Evolutionary conservation across 2,113 vertebrate genomes (phyloP).

Genomic region (Catharus minimus): DNA sequence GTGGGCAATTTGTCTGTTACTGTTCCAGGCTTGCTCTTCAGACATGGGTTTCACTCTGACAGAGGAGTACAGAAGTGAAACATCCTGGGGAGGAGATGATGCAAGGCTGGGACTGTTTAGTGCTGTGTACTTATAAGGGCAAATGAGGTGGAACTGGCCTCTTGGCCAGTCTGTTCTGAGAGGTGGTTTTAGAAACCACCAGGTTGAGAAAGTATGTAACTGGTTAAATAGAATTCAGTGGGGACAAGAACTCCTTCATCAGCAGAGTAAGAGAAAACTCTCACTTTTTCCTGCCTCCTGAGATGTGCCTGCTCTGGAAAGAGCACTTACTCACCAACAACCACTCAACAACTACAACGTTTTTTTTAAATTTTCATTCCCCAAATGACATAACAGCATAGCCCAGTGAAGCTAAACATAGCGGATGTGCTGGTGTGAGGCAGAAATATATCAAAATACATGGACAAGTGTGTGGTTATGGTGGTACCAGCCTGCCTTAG

Average conservation of each 20-base stretch:
- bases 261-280: background rate
- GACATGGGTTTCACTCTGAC: background rate
- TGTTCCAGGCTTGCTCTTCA: background rate
- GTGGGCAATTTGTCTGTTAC: background rate
- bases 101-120: background rate
- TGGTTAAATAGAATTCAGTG: background rate
- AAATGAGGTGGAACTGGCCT: constrained; percentile 1
- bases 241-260: background rate
- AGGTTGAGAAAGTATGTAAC: background rate
- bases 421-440: background rate
- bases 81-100: background rate
- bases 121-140: constrained; percentile 20
- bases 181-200: background rate
- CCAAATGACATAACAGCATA: background rate
- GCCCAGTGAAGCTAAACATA: background rate
- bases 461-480: accelerated
- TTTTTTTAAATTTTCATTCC: background rate
- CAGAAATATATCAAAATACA: background rate
- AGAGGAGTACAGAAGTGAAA: background rate
- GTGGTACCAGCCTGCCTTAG: background rate
- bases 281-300: background rate
- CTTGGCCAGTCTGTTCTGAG: background rate
- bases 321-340: background rate
- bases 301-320: background rate
- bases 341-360: accelerated